These are phyloP conservation scores for Oryzias javanicus DNA, from an alignment of 2,113 vertebrate species.

Conservation along the genomic window DNA sequence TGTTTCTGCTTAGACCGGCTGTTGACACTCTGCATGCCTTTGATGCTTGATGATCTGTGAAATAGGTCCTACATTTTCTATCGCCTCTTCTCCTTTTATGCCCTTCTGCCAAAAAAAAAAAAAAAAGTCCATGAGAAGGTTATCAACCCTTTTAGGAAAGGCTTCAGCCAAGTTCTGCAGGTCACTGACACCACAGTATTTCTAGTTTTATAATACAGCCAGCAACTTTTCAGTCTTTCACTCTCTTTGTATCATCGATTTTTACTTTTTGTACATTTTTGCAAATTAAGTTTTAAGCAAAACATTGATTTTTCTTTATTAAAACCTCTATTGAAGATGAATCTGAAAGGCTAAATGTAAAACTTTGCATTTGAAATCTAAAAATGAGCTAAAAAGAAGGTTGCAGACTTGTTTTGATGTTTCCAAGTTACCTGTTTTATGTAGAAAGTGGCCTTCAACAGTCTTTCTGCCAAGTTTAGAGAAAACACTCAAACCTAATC, in stretches of 20 bases:
- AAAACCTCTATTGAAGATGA: not conserved
- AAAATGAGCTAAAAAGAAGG: not conserved
- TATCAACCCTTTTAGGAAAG: conserved; percentile 44
- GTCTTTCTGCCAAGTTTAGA: conserved; percentile 18
- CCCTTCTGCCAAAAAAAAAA: conserved; percentile 8
- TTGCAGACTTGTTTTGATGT: conserved; percentile 15
- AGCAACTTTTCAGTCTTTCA: no score
- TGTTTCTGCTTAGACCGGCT: conserved; percentile 34
- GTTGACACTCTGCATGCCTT: conserved; percentile 42
- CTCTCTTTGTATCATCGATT: no score
- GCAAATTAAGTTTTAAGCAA: no score
- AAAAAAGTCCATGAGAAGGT: conserved; percentile 23
- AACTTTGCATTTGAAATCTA: conserved; percentile 1
- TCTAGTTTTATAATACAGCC: no score
- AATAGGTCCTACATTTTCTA: conserved; percentile 48
- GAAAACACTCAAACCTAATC: conserved; percentile 31
- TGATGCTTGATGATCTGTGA: conserved; percentile 61
- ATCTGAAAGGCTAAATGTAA: not conserved
- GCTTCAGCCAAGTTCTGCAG: no score
- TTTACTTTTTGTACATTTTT: no score
- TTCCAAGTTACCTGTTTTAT: conserved; percentile 31
- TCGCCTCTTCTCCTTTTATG: conserved; percentile 4
- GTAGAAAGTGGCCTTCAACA: conserved; percentile 25
- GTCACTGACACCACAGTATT: no score
- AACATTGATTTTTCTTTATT: not conserved